A percentile compares a stretch with the other conserved stretches of the same genome.
phyloP scores from a whole-genome alignment of 92 coral and sea anemone species.

The Heliopora coerulea region DNA sequence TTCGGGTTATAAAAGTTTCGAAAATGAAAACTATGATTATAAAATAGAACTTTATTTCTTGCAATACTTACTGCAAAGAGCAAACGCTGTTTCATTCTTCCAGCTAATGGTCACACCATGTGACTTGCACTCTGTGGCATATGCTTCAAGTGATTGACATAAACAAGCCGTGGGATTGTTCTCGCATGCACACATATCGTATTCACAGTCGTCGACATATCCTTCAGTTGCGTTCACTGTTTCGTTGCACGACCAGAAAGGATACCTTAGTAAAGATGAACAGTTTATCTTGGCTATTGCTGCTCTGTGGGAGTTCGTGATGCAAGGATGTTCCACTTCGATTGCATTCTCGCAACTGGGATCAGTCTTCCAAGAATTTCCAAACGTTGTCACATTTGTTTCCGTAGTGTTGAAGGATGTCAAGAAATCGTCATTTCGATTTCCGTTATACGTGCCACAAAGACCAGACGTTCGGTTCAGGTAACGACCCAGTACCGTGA shows the following conservation, averaged over 20 bases:
- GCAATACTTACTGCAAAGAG: not conserved
- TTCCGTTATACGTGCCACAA: constrained; percentile 31
- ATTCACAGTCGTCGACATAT: not conserved
- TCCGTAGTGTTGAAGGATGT: not conserved
- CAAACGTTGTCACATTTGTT: not conserved
- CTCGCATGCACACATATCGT: constrained; percentile 27
- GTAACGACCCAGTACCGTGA: constrained; percentile 20
- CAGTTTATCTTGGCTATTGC: constrained; percentile 11
- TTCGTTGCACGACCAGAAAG: not conserved
- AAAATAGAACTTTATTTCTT: too few species aligned
- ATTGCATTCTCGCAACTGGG: constrained; percentile 28
- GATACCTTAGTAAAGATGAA: constrained; percentile 6
- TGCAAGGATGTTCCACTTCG: constrained; percentile 7
- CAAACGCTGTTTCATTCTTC: not conserved
- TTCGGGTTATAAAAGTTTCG: too few species aligned
- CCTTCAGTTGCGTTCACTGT: constrained; percentile 20
- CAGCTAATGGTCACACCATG: not conserved
- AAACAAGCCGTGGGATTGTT: not conserved
- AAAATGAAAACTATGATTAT: too few species aligned
- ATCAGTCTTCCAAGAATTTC: constrained; percentile 40
- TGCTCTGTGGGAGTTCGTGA: not conserved
- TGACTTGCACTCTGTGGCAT: not conserved
- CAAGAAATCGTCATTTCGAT: constrained; percentile 4
- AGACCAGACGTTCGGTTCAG: constrained; percentile 29
- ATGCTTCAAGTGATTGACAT: constrained; percentile 1